Percentiles rank a stretch among this genome's conserved stretches.
Conservation (phyloP, 2,888 invertebrate species). For the Euspilapteryx auroguttella region DNA sequence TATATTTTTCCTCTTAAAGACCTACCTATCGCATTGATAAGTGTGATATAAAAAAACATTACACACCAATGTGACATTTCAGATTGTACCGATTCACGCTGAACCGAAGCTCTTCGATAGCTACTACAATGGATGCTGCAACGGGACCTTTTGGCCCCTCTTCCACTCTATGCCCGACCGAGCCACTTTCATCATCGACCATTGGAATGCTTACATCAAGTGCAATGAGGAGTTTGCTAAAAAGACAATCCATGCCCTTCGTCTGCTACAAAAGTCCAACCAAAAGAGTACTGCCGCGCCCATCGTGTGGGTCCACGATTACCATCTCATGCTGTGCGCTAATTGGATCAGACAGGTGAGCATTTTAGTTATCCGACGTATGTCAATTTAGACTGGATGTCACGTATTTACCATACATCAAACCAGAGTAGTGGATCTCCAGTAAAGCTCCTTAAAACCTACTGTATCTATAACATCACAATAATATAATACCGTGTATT, state of each 20-base stretch:
- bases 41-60: not conserved
- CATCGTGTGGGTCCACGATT: slow-evolving; percentile 93
- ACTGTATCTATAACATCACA: too few species aligned
- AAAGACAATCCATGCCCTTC: slow-evolving; percentile 71
- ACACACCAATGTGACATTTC: slow-evolving; percentile 11
- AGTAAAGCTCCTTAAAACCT: too few species aligned
- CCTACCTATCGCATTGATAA: not conserved
- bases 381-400: too few species aligned
- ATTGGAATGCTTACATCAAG: slow-evolving; percentile 80
- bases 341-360: slow-evolving; percentile 83
- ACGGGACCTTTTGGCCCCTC: slow-evolving; percentile 89
- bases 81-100: slow-evolving; percentile 82
- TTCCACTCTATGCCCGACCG: slow-evolving; percentile 93
- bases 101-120: slow-evolving; percentile 77
- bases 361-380: too few species aligned
- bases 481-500: too few species aligned
- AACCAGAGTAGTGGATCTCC: too few species aligned
- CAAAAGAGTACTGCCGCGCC: slow-evolving; percentile 58
- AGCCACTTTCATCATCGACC: slow-evolving; percentile 78
- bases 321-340: slow-evolving; percentile 90
- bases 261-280: slow-evolving; percentile 52
- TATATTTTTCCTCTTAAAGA: too few species aligned
- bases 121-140: slow-evolving; percentile 92
- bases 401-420: too few species aligned
- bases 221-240: slow-evolving; percentile 84